A percentile compares a stretch with the other conserved stretches of the same genome.
phyloP scores from a whole-genome alignment of 1,140 invertebrate genomes.

The Brachionus rubens region DNA sequence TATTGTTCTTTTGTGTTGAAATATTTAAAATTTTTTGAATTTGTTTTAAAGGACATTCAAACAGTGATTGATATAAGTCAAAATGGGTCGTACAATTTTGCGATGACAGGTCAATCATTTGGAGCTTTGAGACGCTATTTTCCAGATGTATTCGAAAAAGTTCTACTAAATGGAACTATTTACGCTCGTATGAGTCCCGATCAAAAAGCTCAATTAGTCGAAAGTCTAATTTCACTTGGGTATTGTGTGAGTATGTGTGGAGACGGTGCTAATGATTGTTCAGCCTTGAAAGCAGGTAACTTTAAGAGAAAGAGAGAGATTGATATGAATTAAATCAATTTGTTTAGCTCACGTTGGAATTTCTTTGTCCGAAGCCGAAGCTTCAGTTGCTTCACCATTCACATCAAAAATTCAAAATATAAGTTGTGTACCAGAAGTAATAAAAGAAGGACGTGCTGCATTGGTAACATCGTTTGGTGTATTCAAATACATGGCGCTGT shows the following conservation, averaged over 20 bases:
- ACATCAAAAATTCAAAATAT: constrained; percentile 84
- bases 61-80: not conserved
- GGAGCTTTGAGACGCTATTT: constrained; percentile 70
- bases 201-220: constrained; percentile 87
- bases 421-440: constrained; percentile 79
- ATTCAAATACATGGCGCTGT: constrained; percentile 96
- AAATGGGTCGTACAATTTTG: constrained; percentile 61
- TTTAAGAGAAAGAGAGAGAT: not conserved
- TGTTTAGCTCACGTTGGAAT: constrained; percentile 81
- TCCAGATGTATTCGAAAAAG: constrained; percentile 68
- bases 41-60: constrained; percentile 19
- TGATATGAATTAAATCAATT: constrained; percentile 13
- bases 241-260: constrained; percentile 89
- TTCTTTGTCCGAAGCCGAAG: constrained; percentile 90
- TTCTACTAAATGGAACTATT: constrained; percentile 48
- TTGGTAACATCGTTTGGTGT: constrained; percentile 65
- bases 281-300: constrained; percentile 60
- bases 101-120: constrained; percentile 75
- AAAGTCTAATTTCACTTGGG: constrained; percentile 77
- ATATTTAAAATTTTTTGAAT: not conserved
- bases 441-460: constrained; percentile 64
- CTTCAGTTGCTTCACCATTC: constrained; percentile 91
- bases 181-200: constrained; percentile 88
- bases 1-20: not conserved
- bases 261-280: constrained; percentile 95